phyloP scores from a whole-genome alignment of 2,797 vertebrate genomes.

The Lagothrix lagotricha region DNA sequence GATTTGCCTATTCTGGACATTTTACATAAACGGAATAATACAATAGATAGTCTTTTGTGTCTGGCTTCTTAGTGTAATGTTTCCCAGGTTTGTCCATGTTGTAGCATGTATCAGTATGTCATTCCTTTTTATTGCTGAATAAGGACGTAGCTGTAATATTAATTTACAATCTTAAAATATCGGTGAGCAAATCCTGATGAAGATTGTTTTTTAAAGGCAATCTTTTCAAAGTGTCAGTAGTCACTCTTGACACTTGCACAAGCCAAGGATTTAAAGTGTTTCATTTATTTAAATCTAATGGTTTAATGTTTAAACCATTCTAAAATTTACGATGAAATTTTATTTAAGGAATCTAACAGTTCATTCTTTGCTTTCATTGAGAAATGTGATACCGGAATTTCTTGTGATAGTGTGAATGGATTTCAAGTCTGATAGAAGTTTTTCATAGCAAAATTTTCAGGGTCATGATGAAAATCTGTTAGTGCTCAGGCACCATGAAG shows the following conservation, averaged over 20 bases:
- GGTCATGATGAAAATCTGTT: background rate
- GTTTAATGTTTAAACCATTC: background rate
- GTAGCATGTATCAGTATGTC: background rate
- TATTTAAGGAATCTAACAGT: background rate
- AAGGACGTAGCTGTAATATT: background rate
- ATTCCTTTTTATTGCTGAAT: background rate
- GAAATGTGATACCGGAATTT: background rate
- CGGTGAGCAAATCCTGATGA: conserved; percentile 9
- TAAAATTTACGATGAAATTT: background rate
- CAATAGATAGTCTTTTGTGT: background rate
- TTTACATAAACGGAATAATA: background rate
- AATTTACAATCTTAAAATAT: conserved; percentile 23
- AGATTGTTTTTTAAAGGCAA: background rate
- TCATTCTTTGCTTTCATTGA: background rate
- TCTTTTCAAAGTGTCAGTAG: background rate
- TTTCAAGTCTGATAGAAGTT: background rate
- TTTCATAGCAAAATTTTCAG: background rate
- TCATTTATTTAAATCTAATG: background rate
- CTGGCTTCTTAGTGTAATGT: background rate
- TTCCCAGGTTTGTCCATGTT: background rate
- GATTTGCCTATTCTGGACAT: background rate
- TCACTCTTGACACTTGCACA: background rate
- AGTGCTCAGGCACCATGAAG: background rate
- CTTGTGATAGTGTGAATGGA: background rate
- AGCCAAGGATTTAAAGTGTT: background rate